These are phyloP conservation scores for Caenorhabditis japonica DNA, from an alignment of 2,888 invertebrate species.

Conservation along the genomic window DNA sequence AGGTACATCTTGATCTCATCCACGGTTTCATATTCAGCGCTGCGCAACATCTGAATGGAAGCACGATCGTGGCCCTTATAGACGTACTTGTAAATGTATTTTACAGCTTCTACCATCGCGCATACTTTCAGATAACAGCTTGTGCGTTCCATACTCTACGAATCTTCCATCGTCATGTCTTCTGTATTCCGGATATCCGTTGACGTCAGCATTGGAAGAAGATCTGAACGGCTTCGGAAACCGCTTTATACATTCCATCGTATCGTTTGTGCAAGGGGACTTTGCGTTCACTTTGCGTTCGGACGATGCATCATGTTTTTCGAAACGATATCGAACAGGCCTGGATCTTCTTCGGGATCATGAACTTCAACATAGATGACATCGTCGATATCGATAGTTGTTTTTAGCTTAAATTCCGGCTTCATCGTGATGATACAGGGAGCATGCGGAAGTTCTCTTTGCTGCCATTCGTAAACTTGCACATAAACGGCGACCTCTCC, in stretches of 20 bases:
- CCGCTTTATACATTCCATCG: slow-evolving; percentile 77
- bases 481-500: slow-evolving; percentile 62
- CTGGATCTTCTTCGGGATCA: slow-evolving; percentile 48
- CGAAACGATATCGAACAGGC: slow-evolving; percentile 52
- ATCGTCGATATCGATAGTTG: too few species aligned
- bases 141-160: too few species aligned
- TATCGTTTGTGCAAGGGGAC: slow-evolving; percentile 78
- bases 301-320: slow-evolving; percentile 69
- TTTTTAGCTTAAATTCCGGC: slow-evolving; percentile 68
- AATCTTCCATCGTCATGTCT: slow-evolving; percentile 64
- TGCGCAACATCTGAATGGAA: too few species aligned
- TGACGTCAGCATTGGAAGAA: slow-evolving; percentile 70
- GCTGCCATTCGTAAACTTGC: slow-evolving; percentile 74
- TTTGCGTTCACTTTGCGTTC: slow-evolving; percentile 63
- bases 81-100: slow-evolving; percentile 39
- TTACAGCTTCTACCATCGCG: slow-evolving; percentile 65
- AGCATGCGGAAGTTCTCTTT: slow-evolving; percentile 74
- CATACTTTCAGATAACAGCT: slow-evolving; percentile 71
- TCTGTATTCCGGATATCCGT: slow-evolving; percentile 77
- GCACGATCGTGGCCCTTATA: too few species aligned
- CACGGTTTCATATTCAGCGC: too few species aligned
- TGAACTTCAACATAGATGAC: slow-evolving; percentile 71
- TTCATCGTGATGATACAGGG: slow-evolving; percentile 67
- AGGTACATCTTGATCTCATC: slow-evolving; percentile 9
- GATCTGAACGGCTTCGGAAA: slow-evolving; percentile 74